Conservation (phyloP, 92 coral and sea anemone genomes). For the Zoanthus sociatus region DNA sequence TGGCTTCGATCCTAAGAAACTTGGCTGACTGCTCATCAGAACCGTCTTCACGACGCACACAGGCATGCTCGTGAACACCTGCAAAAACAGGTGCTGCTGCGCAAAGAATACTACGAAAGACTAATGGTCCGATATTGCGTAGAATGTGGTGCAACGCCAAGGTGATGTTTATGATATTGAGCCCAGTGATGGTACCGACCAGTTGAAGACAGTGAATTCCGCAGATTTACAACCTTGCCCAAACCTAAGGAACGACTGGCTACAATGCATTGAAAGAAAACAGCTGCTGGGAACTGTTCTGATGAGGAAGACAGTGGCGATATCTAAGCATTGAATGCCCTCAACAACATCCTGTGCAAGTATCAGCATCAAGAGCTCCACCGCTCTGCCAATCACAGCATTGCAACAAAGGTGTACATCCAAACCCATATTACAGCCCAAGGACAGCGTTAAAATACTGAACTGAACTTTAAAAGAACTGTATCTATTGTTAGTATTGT, state of each 20-base stretch:
- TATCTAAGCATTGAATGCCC: not conserved
- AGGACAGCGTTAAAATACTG: not conserved
- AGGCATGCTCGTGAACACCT: not conserved
- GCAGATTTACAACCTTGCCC: not conserved
- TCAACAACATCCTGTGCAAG: not conserved
- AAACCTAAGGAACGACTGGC: not conserved
- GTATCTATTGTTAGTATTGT: too few species aligned
- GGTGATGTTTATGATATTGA: conserved; percentile 9
- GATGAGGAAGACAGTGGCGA: not conserved
- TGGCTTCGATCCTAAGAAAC: not conserved
- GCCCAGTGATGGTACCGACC: not conserved
- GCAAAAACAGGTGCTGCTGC: not conserved
- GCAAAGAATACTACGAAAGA: not conserved
- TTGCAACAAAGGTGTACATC: not conserved
- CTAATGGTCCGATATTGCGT: not conserved
- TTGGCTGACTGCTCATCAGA: not conserved
- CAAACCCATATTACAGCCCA: not conserved
- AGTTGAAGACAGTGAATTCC: not conserved
- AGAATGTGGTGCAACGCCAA: conserved; percentile 4
- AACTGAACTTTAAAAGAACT: not conserved
- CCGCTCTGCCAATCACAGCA: not conserved
- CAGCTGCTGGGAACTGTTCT: not conserved
- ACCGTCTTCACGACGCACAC: not conserved
- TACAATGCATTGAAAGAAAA: not conserved
- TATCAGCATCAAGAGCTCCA: not conserved